These are phyloP conservation scores for Plutomurus gul DNA, from an alignment of 1,140 invertebrate genomes.

Conservation along the genomic window DNA sequence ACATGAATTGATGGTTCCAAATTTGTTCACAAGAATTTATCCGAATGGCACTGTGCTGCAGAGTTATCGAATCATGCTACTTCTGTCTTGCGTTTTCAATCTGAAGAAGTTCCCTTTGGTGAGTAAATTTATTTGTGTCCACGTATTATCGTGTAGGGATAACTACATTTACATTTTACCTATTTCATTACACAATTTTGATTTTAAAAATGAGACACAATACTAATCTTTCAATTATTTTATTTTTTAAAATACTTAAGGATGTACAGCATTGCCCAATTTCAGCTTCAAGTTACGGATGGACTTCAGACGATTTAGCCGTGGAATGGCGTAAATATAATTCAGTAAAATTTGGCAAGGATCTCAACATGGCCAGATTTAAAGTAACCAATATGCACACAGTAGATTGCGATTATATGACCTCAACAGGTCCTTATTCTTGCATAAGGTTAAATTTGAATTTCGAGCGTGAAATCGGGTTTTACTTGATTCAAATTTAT, in stretches of 20 bases:
- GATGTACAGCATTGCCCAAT: constrained; percentile 56
- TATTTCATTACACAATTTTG: no score
- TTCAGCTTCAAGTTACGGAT: constrained; percentile 62
- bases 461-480: constrained; percentile 39
- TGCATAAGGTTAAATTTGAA: constrained; percentile 33
- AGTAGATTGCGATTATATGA: not conserved
- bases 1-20: constrained; percentile 41
- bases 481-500: constrained; percentile 61
- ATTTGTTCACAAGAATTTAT: constrained; percentile 41
- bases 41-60: constrained; percentile 41
- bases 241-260: not conserved
- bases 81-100: constrained; percentile 62
- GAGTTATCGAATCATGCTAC: constrained; percentile 53
- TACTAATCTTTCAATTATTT: no score
- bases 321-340: constrained; percentile 61
- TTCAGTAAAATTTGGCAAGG: constrained; percentile 61
- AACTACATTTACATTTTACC: no score
- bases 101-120: constrained; percentile 63
- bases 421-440: constrained; percentile 31
- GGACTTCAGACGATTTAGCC: constrained; percentile 62
- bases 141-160: no score
- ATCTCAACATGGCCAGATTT: constrained; percentile 62
- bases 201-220: no score
- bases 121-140: no score
- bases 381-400: not conserved